Base-by-base conservation (phyloP, 2,888 invertebrate species). In the Ophioninae sp. region DNA sequence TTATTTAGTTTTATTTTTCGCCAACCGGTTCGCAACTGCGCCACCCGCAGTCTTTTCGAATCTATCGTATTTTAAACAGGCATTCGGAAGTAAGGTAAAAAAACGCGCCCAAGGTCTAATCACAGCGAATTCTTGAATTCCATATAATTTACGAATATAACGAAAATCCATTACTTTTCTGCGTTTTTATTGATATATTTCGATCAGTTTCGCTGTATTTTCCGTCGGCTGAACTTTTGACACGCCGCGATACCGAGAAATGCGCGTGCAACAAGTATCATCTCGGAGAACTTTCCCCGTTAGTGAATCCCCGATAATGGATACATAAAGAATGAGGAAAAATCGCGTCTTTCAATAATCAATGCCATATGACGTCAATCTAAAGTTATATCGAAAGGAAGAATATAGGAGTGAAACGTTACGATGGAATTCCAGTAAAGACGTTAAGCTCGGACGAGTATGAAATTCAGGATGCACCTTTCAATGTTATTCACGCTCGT, bases 311-410 rank as follows among this genome's bases (percentile, higher is more conserved):
- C 23, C 7, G 44, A 17, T 20, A 44, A 44, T 44, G 44, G 44
- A 68, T 68, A 44, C 21, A 17, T 69, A 57, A 69, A 8, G 30
- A 21, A 37, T 7, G 6, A 30, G 69, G 69, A n/a, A 69, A 69
- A 69, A 37, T 30, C 50, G 50, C 56, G 30, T 69, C 56, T 69
- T 30, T 8, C 10, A 37, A 56, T 69, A 56, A 69, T 56, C 30
- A 69, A 56, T 57, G 5, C n/a, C 23, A 37, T 30, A n/a, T 69
- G 30, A 69, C 69, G 69, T 69, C 56, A 69, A 0, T n/a, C n/a
- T 30, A 30, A 8, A n/a, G 56, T 69, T 30, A 30, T 7, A 23
- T 8, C n/a, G 23, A 5, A 21, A 30, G 7, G 56, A 30, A 37
- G 50, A 68, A 68, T 0, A 57, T 56, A 17, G 69, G 17, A 17